Percentiles rank a stretch among this genome's conserved stretches.
Conservation (phyloP, 2,113 vertebrate genomes). For the Paracanthobrama guichenoti region DNA sequence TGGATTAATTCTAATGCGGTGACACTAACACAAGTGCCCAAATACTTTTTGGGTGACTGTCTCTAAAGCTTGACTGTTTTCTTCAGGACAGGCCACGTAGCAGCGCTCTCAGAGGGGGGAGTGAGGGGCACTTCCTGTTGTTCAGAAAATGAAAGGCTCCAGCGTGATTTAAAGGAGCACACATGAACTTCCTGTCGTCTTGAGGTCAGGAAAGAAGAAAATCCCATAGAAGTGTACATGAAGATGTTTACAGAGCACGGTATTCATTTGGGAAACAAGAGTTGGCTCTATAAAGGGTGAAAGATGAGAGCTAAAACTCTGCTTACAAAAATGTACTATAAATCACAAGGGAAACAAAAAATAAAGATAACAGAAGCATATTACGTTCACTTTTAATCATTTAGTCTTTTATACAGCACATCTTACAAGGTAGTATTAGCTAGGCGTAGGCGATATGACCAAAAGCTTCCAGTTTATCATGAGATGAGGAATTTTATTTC, state of each 20-base stretch:
- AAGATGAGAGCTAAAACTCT: neutral
- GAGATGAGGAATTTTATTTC: no score
- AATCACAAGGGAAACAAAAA: neutral
- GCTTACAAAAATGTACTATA: neutral
- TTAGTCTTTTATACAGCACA: no score
- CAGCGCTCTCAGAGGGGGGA: neutral
- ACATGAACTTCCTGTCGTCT: slow-evolving; percentile 18
- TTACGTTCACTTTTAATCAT: no score
- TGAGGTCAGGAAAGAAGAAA: slow-evolving; percentile 8
- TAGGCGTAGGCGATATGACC: no score
- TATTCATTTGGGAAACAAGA: neutral
- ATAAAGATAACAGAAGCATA: neutral
- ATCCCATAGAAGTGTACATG: neutral
- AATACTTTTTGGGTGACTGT: neutral
- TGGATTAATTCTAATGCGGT: neutral
- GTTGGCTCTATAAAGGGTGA: neutral
- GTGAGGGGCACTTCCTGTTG: slow-evolving; percentile 21
- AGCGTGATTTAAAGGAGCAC: neutral
- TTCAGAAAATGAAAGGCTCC: neutral
- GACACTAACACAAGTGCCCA: neutral
- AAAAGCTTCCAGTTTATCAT: no score
- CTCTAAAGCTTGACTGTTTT: neutral
- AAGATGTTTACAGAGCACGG: neutral
- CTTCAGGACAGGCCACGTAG: neutral
- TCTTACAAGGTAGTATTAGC: no score